Evolutionary conservation across 2,888 invertebrate species (phyloP), one percentile per base, ranked within the genome.

Genomic region (Cheilosia pagana): DNA sequence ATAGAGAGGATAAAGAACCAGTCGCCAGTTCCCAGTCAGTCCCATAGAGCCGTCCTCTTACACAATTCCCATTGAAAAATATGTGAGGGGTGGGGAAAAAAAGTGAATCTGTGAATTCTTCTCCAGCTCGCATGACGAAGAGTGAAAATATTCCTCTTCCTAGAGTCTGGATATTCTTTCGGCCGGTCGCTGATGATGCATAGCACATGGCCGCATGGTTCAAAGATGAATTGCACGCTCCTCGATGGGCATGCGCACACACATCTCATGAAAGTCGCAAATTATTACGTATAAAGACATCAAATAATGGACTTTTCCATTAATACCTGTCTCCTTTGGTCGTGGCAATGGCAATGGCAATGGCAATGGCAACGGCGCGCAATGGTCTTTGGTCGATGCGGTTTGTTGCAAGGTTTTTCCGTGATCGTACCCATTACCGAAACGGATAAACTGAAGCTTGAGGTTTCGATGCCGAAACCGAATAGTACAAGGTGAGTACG

Each of bases 241-340:
- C 31, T 63, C 23, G 83, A 41, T 53, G 53, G 60, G 55, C 55
- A 39, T 45, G 52, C 48, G 74, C 57, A 45, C 74, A 74, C 78
- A 78, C 68, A 74, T 74, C 75, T 70, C 71, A 76, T 85, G 81
- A 81, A 76, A 85, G 85, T 81, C 81, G 75, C 81, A 76, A 81
- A 76, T 81, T 85, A 81, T 81, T 85, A 81, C 74, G 75, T 81
- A 85, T 85, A 71, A 85, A 85, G 85, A 85, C 81, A 76, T 85
- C 85, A 85, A 85, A 85, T 85, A 81, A 85, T 85, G 75, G 75
- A 81, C 85, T 85, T 85, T 81, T 85, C 79, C 85, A 85, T 81
- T 85, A 85, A 81, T 85, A 81, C 85, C 75, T 81, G 75, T 76
- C 85, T 85, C 63, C 75, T 68, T 78, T 68, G 82, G 72, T 63